These are phyloP conservation scores for Eulacestoma nigropectus DNA, from an alignment of 2,113 vertebrate genomes.

Conservation along the genomic window DNA sequence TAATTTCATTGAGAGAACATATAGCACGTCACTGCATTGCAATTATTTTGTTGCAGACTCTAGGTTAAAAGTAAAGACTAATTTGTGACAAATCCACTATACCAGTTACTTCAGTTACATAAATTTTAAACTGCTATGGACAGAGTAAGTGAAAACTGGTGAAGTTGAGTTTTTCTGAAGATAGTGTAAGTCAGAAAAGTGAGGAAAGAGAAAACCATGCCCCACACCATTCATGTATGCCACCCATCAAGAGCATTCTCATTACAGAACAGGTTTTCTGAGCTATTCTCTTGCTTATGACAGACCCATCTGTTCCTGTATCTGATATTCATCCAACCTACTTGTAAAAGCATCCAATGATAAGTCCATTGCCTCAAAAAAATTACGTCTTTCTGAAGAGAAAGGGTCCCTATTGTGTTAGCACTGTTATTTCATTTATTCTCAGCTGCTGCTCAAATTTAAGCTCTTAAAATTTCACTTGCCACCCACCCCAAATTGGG, in stretches of 20 bases:
- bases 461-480: not conserved
- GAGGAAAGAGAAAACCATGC: not conserved
- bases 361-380: not conserved
- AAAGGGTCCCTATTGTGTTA: accelerated
- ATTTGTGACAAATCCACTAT: not conserved
- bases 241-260: not conserved
- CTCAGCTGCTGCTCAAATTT: not conserved
- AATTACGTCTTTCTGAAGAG: not conserved
- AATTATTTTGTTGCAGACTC: not conserved
- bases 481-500: not conserved
- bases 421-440: not conserved
- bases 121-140: not conserved
- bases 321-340: not conserved
- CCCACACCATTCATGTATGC: not conserved
- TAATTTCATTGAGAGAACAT: not conserved
- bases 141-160: not conserved
- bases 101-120: not conserved
- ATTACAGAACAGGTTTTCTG: not conserved
- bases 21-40: not conserved
- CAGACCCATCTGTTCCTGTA: not conserved
- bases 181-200: not conserved
- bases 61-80: not conserved
- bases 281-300: not conserved
- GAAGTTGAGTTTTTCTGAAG: not conserved
- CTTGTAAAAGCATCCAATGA: not conserved